Base-by-base conservation (phyloP, 2,113 vertebrate genomes). In the Istiophorus platypterus region DNA sequence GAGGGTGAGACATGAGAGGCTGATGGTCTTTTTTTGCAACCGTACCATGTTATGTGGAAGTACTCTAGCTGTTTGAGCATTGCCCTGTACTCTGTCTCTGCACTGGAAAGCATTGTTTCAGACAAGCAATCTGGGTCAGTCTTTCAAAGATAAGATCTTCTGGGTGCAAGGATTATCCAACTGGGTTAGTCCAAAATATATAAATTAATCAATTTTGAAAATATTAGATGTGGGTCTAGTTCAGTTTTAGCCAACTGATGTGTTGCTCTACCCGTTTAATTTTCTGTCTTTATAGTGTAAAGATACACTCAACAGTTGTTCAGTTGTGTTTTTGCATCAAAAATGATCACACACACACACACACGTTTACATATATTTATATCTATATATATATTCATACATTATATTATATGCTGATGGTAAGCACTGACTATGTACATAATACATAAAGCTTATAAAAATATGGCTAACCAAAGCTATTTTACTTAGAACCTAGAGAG, bases 121-220 rank as follows among this genome's bases (percentile, higher is more conserved):
- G 29, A 41, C 49, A 59, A 80, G 64, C 42, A 77, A 31, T 73
- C 34, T 76, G 39, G 34, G 67, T 26, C 45, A 42, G 10, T 9
- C 51, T 34, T 29, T 71, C 49, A 51, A n/a, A 27, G 47, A 39
- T 58, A 5, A 31, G 39, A 45, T 39, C 52, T n/a, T 61, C 39
- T 29, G 57, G 9, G 27, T 54, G 52, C 37, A 71, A 76, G 51
- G 14, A 14, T 47, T 34, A 68, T 67, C 13, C 34, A 52, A 47
- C 14, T 31, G 22, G 13, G 20, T 51, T 75, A 26, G 39, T 18
- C 7, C n/a, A n/a, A n/a, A n/a, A n/a, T n/a, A 42, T 7, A 8
- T 9, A 39, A 10, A 39, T 39, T 39, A 63, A 8, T n/a, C 1
- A 13, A 39, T 63, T 2, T 39, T 42, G 41, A 24, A 24, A 63